These are phyloP conservation scores for Pelodiscus sinensis DNA, from an alignment of 2,113 vertebrate genomes.

Conservation along the genomic window DNA sequence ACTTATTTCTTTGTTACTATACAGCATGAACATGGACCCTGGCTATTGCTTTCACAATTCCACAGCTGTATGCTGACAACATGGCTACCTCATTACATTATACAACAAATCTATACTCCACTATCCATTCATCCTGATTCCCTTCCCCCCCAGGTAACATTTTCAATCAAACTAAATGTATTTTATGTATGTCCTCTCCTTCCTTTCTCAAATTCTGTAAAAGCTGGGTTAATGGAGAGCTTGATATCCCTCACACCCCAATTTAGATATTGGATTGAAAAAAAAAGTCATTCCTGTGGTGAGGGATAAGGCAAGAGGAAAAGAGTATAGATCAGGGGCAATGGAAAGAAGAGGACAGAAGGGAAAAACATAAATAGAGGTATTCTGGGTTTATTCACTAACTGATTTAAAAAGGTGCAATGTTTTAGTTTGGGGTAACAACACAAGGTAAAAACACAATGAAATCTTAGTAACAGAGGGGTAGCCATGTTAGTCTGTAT, in stretches of 20 bases:
- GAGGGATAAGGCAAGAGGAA: neutral
- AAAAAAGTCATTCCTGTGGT: neutral
- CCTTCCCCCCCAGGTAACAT: neutral
- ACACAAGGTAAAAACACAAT: neutral
- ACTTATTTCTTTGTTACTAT: neutral
- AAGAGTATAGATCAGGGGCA: neutral
- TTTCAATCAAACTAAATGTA: neutral
- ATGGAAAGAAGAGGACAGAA: neutral
- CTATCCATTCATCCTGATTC: neutral
- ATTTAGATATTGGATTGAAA: neutral
- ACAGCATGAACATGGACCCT: fast-evolving
- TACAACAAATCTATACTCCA: neutral
- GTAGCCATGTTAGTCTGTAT: too few species aligned
- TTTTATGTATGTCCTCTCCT: neutral
- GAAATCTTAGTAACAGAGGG: neutral
- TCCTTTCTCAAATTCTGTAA: neutral
- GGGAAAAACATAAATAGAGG: neutral
- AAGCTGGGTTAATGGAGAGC: neutral
- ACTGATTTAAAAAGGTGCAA: neutral
- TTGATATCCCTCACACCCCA: neutral
- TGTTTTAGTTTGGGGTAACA: neutral
- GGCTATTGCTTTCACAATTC: neutral
- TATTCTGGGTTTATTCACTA: neutral
- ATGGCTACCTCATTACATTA: fast-evolving
- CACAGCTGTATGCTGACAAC: neutral